A percentile compares a stretch with the other conserved stretches of the same genome.
Evolutionary conservation across 1,140 invertebrate species (phyloP).

Genomic region (Hestina assimilis): DNA sequence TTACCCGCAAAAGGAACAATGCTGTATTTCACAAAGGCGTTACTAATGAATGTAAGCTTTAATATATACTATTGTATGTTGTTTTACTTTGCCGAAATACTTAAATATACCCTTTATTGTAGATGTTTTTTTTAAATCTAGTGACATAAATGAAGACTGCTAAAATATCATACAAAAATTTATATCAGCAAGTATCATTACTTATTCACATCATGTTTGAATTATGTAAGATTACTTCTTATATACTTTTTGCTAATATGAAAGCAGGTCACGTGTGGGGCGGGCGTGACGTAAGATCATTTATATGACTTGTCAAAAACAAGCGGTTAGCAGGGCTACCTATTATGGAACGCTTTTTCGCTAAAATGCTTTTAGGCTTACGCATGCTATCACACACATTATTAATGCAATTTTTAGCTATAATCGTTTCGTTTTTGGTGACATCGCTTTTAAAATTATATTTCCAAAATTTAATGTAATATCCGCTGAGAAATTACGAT

Average conservation of each 20-base stretch:
- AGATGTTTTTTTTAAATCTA: background rate
- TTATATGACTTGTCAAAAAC: slow-evolving; percentile 22
- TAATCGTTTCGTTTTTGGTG: background rate
- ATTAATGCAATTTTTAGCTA: no score
- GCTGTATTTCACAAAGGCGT: slow-evolving; percentile 22
- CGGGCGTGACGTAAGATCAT: slow-evolving; percentile 16
- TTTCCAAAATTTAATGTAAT: no score
- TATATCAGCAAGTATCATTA: no score
- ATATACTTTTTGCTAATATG: slow-evolving; percentile 15
- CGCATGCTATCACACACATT: no score
- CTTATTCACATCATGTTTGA: background rate
- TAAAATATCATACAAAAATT: no score
- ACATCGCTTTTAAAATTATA: no score
- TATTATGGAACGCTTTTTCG: background rate
- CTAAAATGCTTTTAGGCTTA: background rate
- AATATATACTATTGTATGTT: slow-evolving; percentile 6
- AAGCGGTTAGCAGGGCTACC: slow-evolving; percentile 8
- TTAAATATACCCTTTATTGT: background rate
- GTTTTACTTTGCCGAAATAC: background rate
- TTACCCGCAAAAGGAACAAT: slow-evolving; percentile 20
- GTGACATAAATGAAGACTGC: no score
- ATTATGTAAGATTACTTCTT: slow-evolving; percentile 6
- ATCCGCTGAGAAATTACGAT: no score
- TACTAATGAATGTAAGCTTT: slow-evolving; percentile 20
- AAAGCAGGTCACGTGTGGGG: slow-evolving; percentile 18